phyloP scores from a whole-genome alignment of 2,888 invertebrate species.

The Cheilosia vernalis region DNA sequence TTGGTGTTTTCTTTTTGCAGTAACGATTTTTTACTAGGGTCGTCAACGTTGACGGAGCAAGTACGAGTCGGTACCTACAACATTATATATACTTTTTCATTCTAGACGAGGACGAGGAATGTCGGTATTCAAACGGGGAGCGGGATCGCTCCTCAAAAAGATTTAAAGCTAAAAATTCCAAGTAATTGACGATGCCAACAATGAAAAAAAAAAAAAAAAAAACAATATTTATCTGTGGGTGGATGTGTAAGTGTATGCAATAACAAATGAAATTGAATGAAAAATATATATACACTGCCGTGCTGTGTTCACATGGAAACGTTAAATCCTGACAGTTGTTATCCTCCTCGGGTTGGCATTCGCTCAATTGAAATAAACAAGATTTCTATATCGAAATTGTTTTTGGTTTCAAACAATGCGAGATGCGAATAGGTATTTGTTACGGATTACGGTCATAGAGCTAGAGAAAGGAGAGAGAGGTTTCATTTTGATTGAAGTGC shows the following conservation, averaged over 20 bases:
- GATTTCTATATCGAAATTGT: slow-evolving; percentile 25
- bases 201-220: background rate
- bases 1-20: background rate
- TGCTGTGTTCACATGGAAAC: slow-evolving; percentile 6
- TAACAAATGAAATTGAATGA: slow-evolving; percentile 18
- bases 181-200: slow-evolving; percentile 51
- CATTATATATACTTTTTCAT: background rate
- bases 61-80: background rate
- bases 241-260: background rate
- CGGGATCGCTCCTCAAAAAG: slow-evolving; percentile 3
- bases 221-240: slow-evolving; percentile 22
- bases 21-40: background rate
- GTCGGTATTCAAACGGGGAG: background rate
- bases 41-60: background rate
- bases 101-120: background rate
- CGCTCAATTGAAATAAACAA: slow-evolving; percentile 25
- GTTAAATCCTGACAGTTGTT: slow-evolving; percentile 19
- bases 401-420: slow-evolving; percentile 9
- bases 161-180: slow-evolving; percentile 50
- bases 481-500: slow-evolving; percentile 28
- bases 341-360: slow-evolving; percentile 9
- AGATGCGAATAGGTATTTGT: background rate
- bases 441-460: slow-evolving; percentile 7
- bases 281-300: background rate
- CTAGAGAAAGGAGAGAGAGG: background rate